A percentile compares a stretch with the other conserved stretches of the same genome.
Conservation (phyloP, 2,888 invertebrate genomes). For the Cephalotes varians region DNA sequence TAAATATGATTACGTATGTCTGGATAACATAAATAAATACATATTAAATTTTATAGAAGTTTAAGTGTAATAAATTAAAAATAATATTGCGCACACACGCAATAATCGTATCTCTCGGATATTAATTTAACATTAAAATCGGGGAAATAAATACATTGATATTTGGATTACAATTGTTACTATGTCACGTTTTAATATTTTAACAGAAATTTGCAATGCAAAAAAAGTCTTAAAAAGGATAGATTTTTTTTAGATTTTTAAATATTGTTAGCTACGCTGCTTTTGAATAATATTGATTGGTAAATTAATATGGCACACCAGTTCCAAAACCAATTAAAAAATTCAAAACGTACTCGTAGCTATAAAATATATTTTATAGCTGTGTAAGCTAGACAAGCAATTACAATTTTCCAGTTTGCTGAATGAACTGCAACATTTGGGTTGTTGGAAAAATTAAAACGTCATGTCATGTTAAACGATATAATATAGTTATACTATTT, state of each 20-base stretch:
- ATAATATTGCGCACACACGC: background rate
- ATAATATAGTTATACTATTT: background rate
- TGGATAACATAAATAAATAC: background rate
- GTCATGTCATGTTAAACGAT: background rate
- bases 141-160: background rate
- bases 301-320: background rate
- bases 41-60: background rate
- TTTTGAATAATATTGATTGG: constrained; percentile 1
- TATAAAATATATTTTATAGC: background rate
- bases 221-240: constrained; percentile 22
- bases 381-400: background rate
- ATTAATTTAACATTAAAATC: constrained; percentile 16
- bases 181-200: background rate
- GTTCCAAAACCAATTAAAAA: background rate
- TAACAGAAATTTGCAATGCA: constrained; percentile 2
- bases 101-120: constrained; percentile 15
- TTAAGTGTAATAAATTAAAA: constrained; percentile 18
- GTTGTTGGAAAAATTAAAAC: background rate
- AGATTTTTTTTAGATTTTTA: constrained; percentile 25
- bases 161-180: background rate
- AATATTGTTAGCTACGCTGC: constrained; percentile 6
- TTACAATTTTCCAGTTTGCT: constrained; percentile 12
- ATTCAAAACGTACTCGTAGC: background rate
- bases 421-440: background rate
- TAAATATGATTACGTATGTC: background rate